A percentile compares a stretch with the other conserved stretches of the same genome.
Conservation (phyloP, 2,888 invertebrate species). For the Meliscaeva auricollis region DNA sequence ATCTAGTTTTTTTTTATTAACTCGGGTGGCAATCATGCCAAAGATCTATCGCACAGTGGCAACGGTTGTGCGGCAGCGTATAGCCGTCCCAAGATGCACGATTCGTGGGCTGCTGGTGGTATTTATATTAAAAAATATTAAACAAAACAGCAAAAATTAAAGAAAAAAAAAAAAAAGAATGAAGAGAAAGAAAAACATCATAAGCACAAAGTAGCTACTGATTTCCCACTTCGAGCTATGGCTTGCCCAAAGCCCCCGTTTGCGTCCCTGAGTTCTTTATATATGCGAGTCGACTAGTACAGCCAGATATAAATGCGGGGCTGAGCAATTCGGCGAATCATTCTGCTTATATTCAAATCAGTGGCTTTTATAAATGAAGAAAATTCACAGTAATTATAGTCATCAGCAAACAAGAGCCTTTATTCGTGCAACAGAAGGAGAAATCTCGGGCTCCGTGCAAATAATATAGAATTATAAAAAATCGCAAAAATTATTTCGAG, state of each 20-base stretch:
- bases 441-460: slow-evolving; percentile 61
- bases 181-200: slow-evolving; percentile 59
- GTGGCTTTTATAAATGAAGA: slow-evolving; percentile 77
- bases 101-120: slow-evolving; percentile 64
- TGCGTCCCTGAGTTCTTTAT: neutral
- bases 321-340: slow-evolving; percentile 66
- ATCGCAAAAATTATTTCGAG: slow-evolving; percentile 61
- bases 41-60: slow-evolving; percentile 29
- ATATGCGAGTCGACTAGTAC: neutral
- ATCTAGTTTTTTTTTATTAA: no score
- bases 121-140: slow-evolving; percentile 56
- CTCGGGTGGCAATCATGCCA: slow-evolving; percentile 27
- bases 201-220: slow-evolving; percentile 68
- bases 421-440: slow-evolving; percentile 62
- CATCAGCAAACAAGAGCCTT: slow-evolving; percentile 77
- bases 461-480: slow-evolving; percentile 73
- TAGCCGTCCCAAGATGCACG: slow-evolving; percentile 57
- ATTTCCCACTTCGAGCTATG: slow-evolving; percentile 59
- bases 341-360: slow-evolving; percentile 75
- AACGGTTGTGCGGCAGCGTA: neutral
- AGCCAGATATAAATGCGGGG: neutral
- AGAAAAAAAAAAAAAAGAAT: slow-evolving; percentile 8
- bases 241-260: slow-evolving; percentile 32
- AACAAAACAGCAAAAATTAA: slow-evolving; percentile 27
- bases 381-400: slow-evolving; percentile 82